Base-by-base conservation (phyloP, 2,888 invertebrate species). In the Deroplatys truncata region DNA sequence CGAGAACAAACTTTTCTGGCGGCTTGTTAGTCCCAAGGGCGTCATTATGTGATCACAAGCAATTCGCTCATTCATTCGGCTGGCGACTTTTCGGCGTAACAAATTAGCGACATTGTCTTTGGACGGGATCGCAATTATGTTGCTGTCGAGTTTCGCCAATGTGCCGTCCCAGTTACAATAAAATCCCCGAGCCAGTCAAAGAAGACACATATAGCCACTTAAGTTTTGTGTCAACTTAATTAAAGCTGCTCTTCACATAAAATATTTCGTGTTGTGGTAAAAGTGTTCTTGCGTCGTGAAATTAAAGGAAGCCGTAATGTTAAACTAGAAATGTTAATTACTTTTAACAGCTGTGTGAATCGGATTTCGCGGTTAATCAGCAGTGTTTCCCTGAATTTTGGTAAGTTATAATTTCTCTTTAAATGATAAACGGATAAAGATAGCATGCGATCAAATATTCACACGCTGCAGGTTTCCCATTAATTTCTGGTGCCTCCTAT, bases 11-110 rank as follows among this genome's bases (percentile, higher is more conserved):
- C 20, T 72, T 72, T 72, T 2, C 7, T 25, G 15, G 7, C 56
- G 56, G 25, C 2, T 72, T 72, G 20, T 16, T 72, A 20, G 56
- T 25, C 56, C 56, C 56, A 72, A 85, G 29, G 9, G 16, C 20
- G 85, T 85, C 85, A 85, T 85, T 85, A 85, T 25, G 85, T 49
- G 85, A 85, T 85, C 85, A 85, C 85, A 72, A 72, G 56, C 25
- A 72, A 72, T 72, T 72, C 85, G 56, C 3, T 28, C 49, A 49
- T 85, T 85, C 85, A 85, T 85, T 85, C 85, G 25, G n/a, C 43
- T 85, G 43, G 43, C 85, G 85, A 25, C 85, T 85, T 85, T 43
- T 35, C 16, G 49, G 2, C 49, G 49, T 85, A 85, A 85, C 49
- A 49, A 85, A 85, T 85, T 85, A 85, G 29, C 43, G 49, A 28